phyloP scores from a whole-genome alignment of 1,140 invertebrate genomes.

The Steinernema khuongi region DNA sequence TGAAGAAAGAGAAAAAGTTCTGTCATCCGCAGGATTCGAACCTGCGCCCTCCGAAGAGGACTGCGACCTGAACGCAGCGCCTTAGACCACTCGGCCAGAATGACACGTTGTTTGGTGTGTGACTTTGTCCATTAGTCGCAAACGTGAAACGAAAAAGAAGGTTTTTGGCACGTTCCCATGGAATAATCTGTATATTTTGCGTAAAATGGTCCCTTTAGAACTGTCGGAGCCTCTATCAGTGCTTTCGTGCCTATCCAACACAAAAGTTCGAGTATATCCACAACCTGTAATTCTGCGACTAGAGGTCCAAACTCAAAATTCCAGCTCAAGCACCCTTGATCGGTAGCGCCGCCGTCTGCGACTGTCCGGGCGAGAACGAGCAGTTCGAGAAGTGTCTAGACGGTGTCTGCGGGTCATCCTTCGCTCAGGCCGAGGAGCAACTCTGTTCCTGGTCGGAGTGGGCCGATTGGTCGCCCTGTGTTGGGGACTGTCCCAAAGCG shows the following conservation, averaged over 20 bases:
- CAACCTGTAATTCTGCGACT: not conserved
- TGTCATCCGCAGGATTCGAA: constrained; percentile 45
- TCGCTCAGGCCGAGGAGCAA: not conserved
- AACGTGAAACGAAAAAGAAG: no score
- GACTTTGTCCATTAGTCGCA: no score
- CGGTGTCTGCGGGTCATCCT: not conserved
- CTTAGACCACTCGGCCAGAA: constrained; percentile 83
- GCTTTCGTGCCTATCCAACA: no score
- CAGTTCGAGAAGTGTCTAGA: not conserved
- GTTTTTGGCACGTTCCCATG: no score
- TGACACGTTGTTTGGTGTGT: constrained; percentile 66
- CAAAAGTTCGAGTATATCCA: no score
- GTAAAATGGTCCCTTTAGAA: no score
- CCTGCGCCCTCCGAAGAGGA: constrained; percentile 61
- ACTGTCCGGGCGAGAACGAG: not conserved
- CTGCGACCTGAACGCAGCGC: constrained; percentile 86
- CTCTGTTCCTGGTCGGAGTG: not conserved
- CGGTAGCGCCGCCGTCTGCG: not conserved
- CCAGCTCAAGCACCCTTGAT: not conserved
- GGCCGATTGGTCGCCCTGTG: not conserved
- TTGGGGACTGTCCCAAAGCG: not conserved
- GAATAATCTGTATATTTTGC: no score
- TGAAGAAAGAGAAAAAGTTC: no score
- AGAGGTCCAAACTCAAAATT: not conserved
- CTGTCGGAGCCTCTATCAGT: no score